A percentile compares a stretch with the other conserved stretches of the same genome.
phyloP scores from a whole-genome alignment of 2,113 vertebrate genomes.

The Tylochromis polylepis region DNA sequence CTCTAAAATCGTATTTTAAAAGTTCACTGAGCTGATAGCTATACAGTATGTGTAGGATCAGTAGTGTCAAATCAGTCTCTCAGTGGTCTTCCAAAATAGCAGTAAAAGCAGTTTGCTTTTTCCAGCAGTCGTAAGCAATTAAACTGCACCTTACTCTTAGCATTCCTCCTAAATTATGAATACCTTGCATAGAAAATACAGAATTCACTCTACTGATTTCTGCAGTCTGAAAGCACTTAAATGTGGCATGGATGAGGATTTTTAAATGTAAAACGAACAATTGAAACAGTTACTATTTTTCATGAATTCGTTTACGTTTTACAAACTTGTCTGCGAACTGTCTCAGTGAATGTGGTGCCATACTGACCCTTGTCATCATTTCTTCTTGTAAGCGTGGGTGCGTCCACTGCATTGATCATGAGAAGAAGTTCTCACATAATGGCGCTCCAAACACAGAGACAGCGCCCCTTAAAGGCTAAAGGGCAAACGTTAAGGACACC shows the following conservation, averaged over 20 bases:
- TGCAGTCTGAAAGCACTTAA: not conserved
- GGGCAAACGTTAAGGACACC: not conserved
- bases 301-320: not conserved
- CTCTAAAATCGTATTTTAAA: not conserved
- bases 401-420: not conserved
- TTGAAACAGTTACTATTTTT: not conserved
- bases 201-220: not conserved
- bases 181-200: not conserved
- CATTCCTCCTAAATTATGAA: not conserved
- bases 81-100: not conserved
- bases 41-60: not conserved
- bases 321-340: not conserved
- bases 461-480: slow-evolving; percentile 3
- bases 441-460: not conserved
- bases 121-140: not conserved
- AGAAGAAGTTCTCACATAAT: not conserved
- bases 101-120: not conserved
- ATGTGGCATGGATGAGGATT: not conserved
- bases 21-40: not conserved
- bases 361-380: not conserved
- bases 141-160: not conserved
- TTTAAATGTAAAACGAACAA: not conserved
- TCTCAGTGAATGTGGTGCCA: not conserved
- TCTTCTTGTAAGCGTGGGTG: slow-evolving; percentile 33
- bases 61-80: not conserved